Percentiles rank a stretch among this genome's conserved stretches.
Conservation (phyloP, 2,888 invertebrate species). For the Aphrophora alni region DNA sequence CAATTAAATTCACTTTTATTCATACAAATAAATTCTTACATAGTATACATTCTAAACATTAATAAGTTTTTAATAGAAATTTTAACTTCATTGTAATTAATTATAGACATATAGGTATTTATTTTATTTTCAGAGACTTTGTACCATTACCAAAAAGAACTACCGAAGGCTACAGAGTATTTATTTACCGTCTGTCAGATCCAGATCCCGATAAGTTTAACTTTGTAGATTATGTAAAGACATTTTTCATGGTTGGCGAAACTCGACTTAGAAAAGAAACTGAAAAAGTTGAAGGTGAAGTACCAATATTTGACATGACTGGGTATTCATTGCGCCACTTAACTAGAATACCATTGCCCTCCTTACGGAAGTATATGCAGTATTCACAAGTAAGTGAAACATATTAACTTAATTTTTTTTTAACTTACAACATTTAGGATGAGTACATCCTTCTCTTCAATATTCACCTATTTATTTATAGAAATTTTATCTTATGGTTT, state of each 20-base stretch:
- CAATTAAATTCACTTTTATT: too few relatives aligned
- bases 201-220: constrained; percentile 69
- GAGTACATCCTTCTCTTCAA: too few relatives aligned
- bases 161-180: constrained; percentile 69
- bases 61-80: too few relatives aligned
- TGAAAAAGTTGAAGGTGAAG: constrained; percentile 69
- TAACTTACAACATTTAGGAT: too few relatives aligned
- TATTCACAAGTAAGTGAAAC: constrained; percentile 66
- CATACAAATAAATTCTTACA: too few relatives aligned
- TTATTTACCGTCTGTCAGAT: constrained; percentile 69
- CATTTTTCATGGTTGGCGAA: constrained; percentile 77
- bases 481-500: neutral
- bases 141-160: constrained; percentile 71
- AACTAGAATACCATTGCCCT: constrained; percentile 62
- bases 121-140: constrained; percentile 64
- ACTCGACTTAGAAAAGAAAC: constrained; percentile 66
- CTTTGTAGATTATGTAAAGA: constrained; percentile 70
- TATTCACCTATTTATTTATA: neutral
- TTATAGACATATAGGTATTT: too few relatives aligned
- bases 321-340: constrained; percentile 70
- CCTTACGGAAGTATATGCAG: constrained; percentile 72
- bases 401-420: too few relatives aligned
- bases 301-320: constrained; percentile 74
- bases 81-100: too few relatives aligned
- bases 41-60: too few relatives aligned